A percentile compares a stretch with the other conserved stretches of the same genome.
These are phyloP conservation scores for Shargacucullia verbasci DNA, from an alignment of 2,888 invertebrate genomes.

Conservation along the genomic window DNA sequence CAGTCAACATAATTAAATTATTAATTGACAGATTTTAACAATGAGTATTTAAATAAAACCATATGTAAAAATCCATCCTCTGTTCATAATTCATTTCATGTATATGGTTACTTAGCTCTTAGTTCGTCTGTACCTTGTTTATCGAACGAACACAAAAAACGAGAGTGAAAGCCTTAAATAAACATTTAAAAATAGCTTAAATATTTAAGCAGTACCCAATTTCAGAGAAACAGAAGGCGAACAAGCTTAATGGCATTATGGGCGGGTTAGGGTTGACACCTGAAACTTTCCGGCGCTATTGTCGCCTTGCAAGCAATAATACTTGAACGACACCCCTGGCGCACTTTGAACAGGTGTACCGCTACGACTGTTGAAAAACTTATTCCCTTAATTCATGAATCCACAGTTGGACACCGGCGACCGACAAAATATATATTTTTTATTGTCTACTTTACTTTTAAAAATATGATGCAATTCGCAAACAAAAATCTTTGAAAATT, in stretches of 20 bases:
- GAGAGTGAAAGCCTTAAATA: conserved; percentile 23
- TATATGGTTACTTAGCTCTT: too few species aligned
- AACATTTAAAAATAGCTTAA: conserved; percentile 33
- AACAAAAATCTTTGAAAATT: too few species aligned
- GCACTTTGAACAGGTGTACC: conserved; percentile 64
- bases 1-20: too few species aligned
- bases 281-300: conserved; percentile 59
- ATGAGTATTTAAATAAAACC: too few species aligned
- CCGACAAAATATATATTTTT: too few species aligned
- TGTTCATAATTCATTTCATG: too few species aligned
- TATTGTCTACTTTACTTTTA: too few species aligned
- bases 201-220: conserved; percentile 53
- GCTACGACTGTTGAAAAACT: conserved; percentile 57
- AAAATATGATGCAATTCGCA: too few species aligned
- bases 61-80: too few species aligned
- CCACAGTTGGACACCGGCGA: too few species aligned
- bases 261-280: conserved; percentile 50
- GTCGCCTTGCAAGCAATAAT: conserved; percentile 65
- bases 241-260: conserved; percentile 56
- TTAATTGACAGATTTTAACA: too few species aligned
- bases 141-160: conserved; percentile 17
- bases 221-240: conserved; percentile 51
- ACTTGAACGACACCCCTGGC: conserved; percentile 64
- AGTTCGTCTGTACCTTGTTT: conserved; percentile 40
- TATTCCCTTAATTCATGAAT: too few species aligned